Conservation (phyloP, 64 coral and sea anemone species). For the Stichodactyla mertensii region DNA sequence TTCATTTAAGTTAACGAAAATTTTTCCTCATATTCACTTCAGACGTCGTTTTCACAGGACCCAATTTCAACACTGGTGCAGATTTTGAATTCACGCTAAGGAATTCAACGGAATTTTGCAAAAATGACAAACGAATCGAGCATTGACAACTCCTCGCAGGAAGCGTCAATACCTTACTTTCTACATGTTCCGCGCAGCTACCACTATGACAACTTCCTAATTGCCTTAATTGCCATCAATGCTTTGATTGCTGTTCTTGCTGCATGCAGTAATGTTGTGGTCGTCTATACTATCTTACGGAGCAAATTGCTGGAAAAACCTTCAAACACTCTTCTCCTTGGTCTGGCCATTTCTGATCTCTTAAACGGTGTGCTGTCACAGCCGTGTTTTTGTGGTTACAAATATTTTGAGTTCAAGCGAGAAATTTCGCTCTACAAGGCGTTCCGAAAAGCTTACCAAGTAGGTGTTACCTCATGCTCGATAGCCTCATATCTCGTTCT, state of each 20-base stretch:
- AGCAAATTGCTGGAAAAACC: background rate
- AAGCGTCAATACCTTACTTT: too few relatives aligned
- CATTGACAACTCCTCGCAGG: too few relatives aligned
- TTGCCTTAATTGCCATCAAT: background rate
- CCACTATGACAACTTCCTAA: background rate
- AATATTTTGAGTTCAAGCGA: background rate
- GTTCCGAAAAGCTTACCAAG: background rate
- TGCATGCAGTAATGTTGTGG: background rate
- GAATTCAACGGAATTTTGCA: too few relatives aligned
- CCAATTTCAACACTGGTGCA: too few relatives aligned
- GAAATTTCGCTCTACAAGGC: background rate
- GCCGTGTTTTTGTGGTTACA: background rate
- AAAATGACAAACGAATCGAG: too few relatives aligned
- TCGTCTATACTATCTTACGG: background rate
- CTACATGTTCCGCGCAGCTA: too few relatives aligned
- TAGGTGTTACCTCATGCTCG: background rate
- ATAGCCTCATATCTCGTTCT: background rate
- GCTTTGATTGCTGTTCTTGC: background rate
- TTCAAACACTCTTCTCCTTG: background rate
- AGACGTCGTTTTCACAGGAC: too few relatives aligned
- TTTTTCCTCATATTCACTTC: too few relatives aligned
- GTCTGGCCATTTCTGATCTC: background rate
- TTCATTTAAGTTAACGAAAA: too few relatives aligned
- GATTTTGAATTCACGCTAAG: too few relatives aligned
- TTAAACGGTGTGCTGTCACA: background rate